Conservation (phyloP, 1,140 invertebrate species). For the Diabrotica virgifera region DNA sequence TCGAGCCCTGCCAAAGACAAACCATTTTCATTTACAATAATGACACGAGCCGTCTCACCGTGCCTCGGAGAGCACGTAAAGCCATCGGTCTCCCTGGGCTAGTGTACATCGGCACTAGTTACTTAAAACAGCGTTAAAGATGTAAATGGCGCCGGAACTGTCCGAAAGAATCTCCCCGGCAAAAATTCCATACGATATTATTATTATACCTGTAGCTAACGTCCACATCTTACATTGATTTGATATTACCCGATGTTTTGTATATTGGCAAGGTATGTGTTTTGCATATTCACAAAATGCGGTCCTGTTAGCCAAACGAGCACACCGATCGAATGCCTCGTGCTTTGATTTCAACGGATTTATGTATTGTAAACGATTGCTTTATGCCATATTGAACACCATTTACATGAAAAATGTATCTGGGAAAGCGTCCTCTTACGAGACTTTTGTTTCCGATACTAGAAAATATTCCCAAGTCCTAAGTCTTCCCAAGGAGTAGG, state of each 20-base stretch:
- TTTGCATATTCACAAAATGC: not conserved
- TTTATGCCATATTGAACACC: conserved; percentile 52
- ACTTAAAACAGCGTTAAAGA: too few relatives aligned
- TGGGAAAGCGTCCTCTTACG: conserved; percentile 45
- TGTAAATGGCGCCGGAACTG: too few relatives aligned
- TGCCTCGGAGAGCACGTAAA: too few relatives aligned
- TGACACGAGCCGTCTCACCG: too few relatives aligned
- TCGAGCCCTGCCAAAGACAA: too few relatives aligned
- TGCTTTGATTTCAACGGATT: conserved; percentile 50
- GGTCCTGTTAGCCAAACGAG: conserved; percentile 20
- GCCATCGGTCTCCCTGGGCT: too few relatives aligned
- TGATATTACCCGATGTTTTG: not conserved
- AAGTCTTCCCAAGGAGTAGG: too few relatives aligned
- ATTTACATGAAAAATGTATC: conserved; percentile 53
- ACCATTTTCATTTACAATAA: too few relatives aligned
- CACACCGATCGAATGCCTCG: conserved; percentile 21
- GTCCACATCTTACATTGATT: not conserved
- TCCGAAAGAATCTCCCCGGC: too few relatives aligned
- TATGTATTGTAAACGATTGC: conserved; percentile 52
- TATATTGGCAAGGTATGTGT: not conserved
- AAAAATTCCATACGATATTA: too few relatives aligned
- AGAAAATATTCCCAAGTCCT: conserved; percentile 51
- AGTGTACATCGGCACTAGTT: too few relatives aligned
- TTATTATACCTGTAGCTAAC: too few relatives aligned
- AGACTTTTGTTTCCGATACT: conserved; percentile 50